These are phyloP conservation scores for Semnornis frantzii DNA, from an alignment of 2,113 vertebrate species.

Conservation along the genomic window DNA sequence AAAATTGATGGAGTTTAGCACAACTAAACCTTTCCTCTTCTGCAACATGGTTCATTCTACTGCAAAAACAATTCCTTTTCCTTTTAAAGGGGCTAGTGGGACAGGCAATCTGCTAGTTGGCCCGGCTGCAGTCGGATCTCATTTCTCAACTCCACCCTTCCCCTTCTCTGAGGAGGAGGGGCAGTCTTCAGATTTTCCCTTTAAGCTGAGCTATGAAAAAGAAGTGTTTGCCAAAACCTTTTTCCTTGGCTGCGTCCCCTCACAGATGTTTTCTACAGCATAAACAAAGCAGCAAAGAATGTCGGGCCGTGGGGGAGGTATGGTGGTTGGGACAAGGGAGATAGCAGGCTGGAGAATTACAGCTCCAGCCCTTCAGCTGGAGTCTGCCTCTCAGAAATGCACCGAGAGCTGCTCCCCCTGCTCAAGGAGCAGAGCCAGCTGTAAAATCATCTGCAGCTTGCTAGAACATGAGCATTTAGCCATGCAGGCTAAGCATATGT, in stretches of 20 bases:
- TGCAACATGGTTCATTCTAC: constrained; percentile 26
- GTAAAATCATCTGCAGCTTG: constrained; percentile 32
- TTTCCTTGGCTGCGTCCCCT: constrained; percentile 68
- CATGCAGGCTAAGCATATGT: neutral
- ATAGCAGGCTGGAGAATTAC: constrained; percentile 27
- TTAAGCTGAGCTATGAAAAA: constrained; percentile 75
- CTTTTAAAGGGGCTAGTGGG: constrained; percentile 61
- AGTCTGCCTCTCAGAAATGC: constrained; percentile 12
- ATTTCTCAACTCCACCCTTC: constrained; percentile 61
- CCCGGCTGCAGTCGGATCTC: constrained; percentile 56
- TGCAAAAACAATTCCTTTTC: constrained; percentile 64
- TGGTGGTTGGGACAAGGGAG: neutral
- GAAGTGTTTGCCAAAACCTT: constrained; percentile 72
- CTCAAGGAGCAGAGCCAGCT: constrained; percentile 47
- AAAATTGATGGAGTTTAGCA: neutral
- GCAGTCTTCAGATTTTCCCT: constrained; percentile 68
- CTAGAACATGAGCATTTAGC: neutral
- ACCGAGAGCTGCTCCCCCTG: constrained; percentile 11
- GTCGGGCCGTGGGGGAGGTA: constrained; percentile 24
- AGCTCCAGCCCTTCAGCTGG: constrained; percentile 33
- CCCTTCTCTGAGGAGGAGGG: constrained; percentile 37
- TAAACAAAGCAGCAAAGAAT: constrained; percentile 78
- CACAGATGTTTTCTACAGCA: constrained; percentile 76
- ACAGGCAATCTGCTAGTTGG: constrained; percentile 64
- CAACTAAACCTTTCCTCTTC: constrained; percentile 15